Base-by-base conservation (phyloP, 2,888 invertebrate genomes). In the Eupithecia abbreviata region DNA sequence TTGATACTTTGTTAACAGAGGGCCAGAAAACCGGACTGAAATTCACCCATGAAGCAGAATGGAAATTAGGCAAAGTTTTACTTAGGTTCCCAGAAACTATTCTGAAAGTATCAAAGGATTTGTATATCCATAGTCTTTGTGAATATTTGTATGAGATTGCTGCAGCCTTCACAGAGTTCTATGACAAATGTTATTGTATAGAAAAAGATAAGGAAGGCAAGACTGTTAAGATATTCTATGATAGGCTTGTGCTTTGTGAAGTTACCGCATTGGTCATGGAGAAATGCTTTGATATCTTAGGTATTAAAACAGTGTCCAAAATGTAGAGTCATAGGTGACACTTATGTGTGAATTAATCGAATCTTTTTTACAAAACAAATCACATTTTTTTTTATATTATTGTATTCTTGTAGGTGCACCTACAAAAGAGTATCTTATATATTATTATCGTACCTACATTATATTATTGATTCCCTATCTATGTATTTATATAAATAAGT, bases 101-200 rank as follows among this genome's bases (percentile, higher is more conserved):
- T 66, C 89, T 97, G 0, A 97, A 97, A 89, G 97, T 98, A 55
- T 95, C 97, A 0, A 97, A 97, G 83, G 98, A 99, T 88, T 94
- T 99, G 45, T 96, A 96, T 80, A 89, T 99, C 74, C 99, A 99
- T 91, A 96, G 96, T 73, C 93, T 99, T 47, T 99, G 99, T 90
- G 99, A 99, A 89, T 99, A 97, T 91, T 96, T 99, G 80, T 99
- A 99, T 92, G 99, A 99, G 87, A 96, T 99, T 75, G 97, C 98
- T n/a, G 97, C 98, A 6, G 96, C 97, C 2, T 99, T 99, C 89
- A 97, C 98, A 0, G 99, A 99, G 90, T 99, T 99, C 92, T 99
- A 99, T 91, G 99, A 99, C 89, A 97, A 96, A 85, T 99, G 99
- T 91, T 99, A 99, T 89, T 99, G 99, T 89, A 97, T 99, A 72